Conservation (phyloP, 2,888 invertebrate species). For the Agrochola lychnidis region DNA sequence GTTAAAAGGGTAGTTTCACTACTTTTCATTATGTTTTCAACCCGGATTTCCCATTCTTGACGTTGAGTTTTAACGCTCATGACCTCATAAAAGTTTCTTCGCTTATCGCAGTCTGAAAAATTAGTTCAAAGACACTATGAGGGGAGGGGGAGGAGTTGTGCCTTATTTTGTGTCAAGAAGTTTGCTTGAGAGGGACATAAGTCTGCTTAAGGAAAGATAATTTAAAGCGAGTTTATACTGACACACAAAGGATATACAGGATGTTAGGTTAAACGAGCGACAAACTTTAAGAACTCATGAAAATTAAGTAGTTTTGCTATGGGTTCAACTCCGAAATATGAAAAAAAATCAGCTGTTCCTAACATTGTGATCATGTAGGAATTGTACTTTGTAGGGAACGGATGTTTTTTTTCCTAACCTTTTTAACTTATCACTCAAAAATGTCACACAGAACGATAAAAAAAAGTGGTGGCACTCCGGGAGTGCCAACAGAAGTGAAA, state of each 20-base stretch:
- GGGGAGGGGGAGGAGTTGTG: constrained; percentile 10
- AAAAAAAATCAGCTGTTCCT: too few relatives aligned
- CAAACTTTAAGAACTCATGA: neutral
- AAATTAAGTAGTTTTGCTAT: too few relatives aligned
- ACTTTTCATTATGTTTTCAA: constrained; percentile 48
- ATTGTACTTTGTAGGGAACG: too few relatives aligned
- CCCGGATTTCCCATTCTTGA: constrained; percentile 61
- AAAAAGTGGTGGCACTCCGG: too few relatives aligned
- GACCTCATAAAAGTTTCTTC: constrained; percentile 56
- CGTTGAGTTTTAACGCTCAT: constrained; percentile 64
- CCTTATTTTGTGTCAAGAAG: constrained; percentile 31
- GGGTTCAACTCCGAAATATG: too few relatives aligned
- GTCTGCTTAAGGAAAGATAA: constrained; percentile 16
- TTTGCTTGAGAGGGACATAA: neutral
- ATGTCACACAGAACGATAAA: too few relatives aligned
- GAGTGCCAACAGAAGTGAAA: too few relatives aligned
- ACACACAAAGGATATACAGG: neutral
- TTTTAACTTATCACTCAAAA: too few relatives aligned
- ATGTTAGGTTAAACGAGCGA: neutral
- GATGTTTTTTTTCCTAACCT: too few relatives aligned
- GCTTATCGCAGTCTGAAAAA: constrained; percentile 70
- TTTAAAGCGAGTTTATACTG: neutral
- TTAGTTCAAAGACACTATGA: constrained; percentile 66
- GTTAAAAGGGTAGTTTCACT: constrained; percentile 38
- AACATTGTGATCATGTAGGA: too few relatives aligned